These are phyloP conservation scores for Lasioglossum leucozonium DNA, from an alignment of 2,888 invertebrate genomes.

Conservation along the genomic window DNA sequence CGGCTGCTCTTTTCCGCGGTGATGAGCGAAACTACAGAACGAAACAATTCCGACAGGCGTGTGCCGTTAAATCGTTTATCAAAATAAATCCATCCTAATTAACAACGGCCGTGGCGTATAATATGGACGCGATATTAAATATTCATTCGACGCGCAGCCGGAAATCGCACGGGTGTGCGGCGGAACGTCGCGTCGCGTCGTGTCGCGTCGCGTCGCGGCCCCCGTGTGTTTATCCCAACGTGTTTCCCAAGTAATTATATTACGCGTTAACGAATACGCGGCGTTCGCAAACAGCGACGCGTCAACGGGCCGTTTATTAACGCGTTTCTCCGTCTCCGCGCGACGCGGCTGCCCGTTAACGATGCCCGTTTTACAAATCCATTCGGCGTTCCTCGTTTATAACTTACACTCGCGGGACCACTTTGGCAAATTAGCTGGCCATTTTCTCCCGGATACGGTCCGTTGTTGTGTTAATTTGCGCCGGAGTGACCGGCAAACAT, in stretches of 20 bases:
- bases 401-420: constrained; percentile 28
- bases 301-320: constrained; percentile 42
- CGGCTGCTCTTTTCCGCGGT: neutral
- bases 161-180: constrained; percentile 17
- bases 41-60: neutral
- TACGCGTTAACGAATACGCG: constrained; percentile 46
- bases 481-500: neutral
- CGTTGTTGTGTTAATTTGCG: constrained; percentile 6
- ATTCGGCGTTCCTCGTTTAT: constrained; percentile 36
- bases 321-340: constrained; percentile 23
- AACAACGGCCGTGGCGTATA: constrained; percentile 8
- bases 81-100: constrained; percentile 54
- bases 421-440: constrained; percentile 36
- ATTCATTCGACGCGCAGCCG: constrained; percentile 38
- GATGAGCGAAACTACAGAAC: neutral
- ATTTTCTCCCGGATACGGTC: neutral
- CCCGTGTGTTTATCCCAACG: constrained; percentile 22
- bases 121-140: constrained; percentile 45
- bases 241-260: constrained; percentile 55
- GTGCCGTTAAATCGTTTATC: constrained; percentile 29
- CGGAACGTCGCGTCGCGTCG: neutral
- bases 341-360: constrained; percentile 24
- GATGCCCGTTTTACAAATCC: constrained; percentile 38
- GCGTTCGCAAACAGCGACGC: constrained; percentile 37
- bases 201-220: too few relatives aligned